Base-by-base conservation (phyloP, 2,113 vertebrate species). In the Galbula dea region DNA sequence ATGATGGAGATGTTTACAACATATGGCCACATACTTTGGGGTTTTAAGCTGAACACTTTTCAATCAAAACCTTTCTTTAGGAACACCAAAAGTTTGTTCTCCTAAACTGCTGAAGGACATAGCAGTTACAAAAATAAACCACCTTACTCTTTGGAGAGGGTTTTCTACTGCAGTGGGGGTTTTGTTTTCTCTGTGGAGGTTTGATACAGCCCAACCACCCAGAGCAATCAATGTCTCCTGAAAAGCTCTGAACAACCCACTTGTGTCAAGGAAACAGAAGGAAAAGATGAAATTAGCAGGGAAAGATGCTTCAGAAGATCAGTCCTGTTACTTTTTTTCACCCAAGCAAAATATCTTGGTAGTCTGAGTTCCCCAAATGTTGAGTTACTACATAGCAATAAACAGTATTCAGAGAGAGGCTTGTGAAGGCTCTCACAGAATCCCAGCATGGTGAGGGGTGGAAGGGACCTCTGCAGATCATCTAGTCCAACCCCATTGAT, bases 1-100 rank as follows among this genome's bases (percentile, higher is more conserved):
- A 92, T 94, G 87, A 87, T 72, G 26, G 92, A 36, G 89, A 97
- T 73, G 89, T 90, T 96, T 93, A 49, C 87, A 90, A 94, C 94
- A 93, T 57, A 95, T 62, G 79, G 82, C 83, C 86, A 94, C 63
- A 62, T 49, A 95, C 88, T 92, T 78, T 68, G 17, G 69, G 8
- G 36, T 91, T 95, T 96, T 41, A 92, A 95, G 79, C 66, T 74
- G 66, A 59, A 54, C 66, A 77, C 93, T 93, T 92, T 96, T 87
- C 95, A 94, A 92, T 84, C 83, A 43, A 90, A 81, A 63, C 65
- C 76, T 62, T 68, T 73, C 37, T 58, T 88, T 74, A 76, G 82
- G 61, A 94, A 85, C 78, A 58, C 10, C 61, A 73, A 71, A 89
- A 78, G 55, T 81, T 89, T 85, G 69, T 36, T 95, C 91, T 92